Percentiles rank a stretch among this genome's conserved stretches.
These are phyloP conservation scores for Cotesia typhae DNA, from an alignment of 1,140 invertebrate genomes.

Conservation along the genomic window DNA sequence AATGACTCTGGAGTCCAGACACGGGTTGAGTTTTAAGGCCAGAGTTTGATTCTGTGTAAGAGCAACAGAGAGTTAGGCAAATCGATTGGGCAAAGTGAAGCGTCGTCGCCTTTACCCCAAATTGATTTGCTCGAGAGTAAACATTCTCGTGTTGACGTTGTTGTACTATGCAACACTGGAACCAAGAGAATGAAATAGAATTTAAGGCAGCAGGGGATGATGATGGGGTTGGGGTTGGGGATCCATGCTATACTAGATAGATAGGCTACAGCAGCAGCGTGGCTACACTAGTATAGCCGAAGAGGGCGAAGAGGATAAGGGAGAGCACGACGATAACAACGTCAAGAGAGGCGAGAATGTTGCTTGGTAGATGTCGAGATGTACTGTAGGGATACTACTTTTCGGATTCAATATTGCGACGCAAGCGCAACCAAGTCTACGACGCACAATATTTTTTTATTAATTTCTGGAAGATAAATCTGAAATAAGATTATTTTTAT, in stretches of 20 bases:
- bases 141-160: constrained; percentile 21
- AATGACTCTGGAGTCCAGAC: not conserved
- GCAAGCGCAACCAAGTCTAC: constrained; percentile 44
- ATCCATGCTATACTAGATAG: too few relatives aligned
- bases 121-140: constrained; percentile 35
- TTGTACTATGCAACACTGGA: not conserved
- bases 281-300: too few relatives aligned
- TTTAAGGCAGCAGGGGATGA: not conserved
- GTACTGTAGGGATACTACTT: constrained; percentile 23
- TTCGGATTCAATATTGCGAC: constrained; percentile 48
- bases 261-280: too few relatives aligned
- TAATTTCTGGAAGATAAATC: too few relatives aligned
- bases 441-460: constrained; percentile 17
- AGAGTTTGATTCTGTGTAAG: too few relatives aligned
- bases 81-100: constrained; percentile 15
- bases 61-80: not conserved
- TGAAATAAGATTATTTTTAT: too few relatives aligned
- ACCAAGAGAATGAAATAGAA: too few relatives aligned
- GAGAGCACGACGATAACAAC: not conserved
- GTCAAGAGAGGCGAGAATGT: constrained; percentile 15
- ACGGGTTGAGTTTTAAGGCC: not conserved
- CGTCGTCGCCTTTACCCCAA: constrained; percentile 11
- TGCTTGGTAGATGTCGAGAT: not conserved
- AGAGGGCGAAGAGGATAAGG: not conserved
- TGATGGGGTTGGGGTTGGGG: not conserved